phyloP scores from a whole-genome alignment of 2,888 invertebrate species.

The Ochropacha duplaris region DNA sequence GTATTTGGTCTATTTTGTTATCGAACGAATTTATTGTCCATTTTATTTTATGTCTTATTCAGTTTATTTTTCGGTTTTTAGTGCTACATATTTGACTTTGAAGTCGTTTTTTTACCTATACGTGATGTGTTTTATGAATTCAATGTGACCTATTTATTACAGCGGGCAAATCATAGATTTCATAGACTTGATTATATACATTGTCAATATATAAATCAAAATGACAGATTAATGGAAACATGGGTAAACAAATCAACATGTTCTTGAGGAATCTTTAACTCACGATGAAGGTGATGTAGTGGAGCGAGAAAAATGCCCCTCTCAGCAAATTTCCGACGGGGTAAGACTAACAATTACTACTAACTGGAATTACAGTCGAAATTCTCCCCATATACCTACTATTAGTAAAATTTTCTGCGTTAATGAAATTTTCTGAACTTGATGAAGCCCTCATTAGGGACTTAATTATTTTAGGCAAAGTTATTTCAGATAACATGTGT shows the following conservation, averaged over 20 bases:
- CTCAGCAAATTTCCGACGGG: slow-evolving; percentile 65
- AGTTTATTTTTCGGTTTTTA: no score
- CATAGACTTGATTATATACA: not conserved
- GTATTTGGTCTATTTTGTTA: no score
- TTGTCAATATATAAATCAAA: not conserved
- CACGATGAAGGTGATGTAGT: slow-evolving; percentile 22
- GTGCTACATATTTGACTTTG: no score
- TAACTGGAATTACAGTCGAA: not conserved
- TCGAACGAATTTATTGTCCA: no score
- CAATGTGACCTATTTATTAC: not conserved
- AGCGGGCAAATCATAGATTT: not conserved
- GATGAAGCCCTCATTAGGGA: not conserved
- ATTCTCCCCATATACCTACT: not conserved
- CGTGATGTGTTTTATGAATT: no score
- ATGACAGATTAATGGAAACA: not conserved
- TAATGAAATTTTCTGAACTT: not conserved
- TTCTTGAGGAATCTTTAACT: slow-evolving; percentile 9
- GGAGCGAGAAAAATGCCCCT: slow-evolving; percentile 53
- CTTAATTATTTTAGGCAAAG: not conserved
- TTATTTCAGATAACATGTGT: not conserved
- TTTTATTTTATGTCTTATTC: no score
- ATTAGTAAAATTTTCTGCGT: not conserved
- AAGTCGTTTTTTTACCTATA: no score
- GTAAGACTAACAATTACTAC: slow-evolving; percentile 34
- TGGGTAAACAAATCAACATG: not conserved